phyloP scores from a whole-genome alignment of 2,888 invertebrate species.

The Hyles lineata region DNA sequence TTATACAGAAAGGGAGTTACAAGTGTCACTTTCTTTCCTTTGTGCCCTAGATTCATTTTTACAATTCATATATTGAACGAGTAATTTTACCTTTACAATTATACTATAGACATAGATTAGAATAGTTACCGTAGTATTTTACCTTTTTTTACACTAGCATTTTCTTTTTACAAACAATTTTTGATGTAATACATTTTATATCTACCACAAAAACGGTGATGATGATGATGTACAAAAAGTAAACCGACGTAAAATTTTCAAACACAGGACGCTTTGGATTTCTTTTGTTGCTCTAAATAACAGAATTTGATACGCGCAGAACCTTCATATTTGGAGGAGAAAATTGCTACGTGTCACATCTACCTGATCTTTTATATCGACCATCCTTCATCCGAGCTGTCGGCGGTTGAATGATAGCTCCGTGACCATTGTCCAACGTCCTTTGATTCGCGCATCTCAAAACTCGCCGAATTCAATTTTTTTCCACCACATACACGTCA shows the following conservation, averaged over 20 bases:
- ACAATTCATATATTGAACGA: background rate
- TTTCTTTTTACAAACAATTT: no score
- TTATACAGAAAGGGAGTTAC: conserved; percentile 80
- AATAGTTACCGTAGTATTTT: no score
- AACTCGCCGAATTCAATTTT: conserved; percentile 61
- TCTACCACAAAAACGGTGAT: no score
- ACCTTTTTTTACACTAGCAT: no score
- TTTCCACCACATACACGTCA: conserved; percentile 62
- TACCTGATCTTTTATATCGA: conserved; percentile 75
- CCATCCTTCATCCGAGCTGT: conserved; percentile 66
- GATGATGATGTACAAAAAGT: background rate
- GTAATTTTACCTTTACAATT: background rate
- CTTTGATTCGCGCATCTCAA: conserved; percentile 74
- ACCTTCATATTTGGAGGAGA: conserved; percentile 54
- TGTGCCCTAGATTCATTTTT: conserved; percentile 34
- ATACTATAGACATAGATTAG: background rate
- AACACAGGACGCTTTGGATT: background rate
- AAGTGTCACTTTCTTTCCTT: conserved; percentile 76
- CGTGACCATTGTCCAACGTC: conserved; percentile 83
- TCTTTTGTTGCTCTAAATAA: background rate
- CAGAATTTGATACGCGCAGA: conserved; percentile 24
- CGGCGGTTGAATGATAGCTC: conserved; percentile 64
- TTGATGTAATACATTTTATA: no score
- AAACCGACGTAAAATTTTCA: background rate
- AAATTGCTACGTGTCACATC: conserved; percentile 73